Conservation (phyloP, 2,888 invertebrate genomes). For the Protodeltote pygarga region DNA sequence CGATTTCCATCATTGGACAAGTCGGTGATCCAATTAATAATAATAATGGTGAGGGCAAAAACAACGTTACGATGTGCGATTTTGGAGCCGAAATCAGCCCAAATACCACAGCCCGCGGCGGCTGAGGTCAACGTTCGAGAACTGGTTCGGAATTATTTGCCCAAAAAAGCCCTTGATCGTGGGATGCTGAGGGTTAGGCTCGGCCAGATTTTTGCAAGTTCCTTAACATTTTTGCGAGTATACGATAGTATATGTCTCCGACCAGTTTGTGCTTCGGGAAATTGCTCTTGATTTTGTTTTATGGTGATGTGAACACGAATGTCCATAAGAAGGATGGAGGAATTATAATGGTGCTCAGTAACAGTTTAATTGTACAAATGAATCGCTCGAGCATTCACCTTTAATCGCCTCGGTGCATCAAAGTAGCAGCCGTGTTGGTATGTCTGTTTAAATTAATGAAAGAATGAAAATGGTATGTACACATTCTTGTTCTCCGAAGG, state of each 20-base stretch:
- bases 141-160: constrained; percentile 79
- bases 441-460: constrained; percentile 36
- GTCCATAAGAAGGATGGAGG: constrained; percentile 26
- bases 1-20: constrained; percentile 70
- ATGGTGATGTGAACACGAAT: constrained; percentile 39
- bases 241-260: constrained; percentile 36
- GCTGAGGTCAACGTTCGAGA: constrained; percentile 68
- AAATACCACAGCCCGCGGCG: constrained; percentile 72
- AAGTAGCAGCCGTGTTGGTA: constrained; percentile 11
- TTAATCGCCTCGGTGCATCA: constrained; percentile 15
- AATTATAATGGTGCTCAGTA: constrained; percentile 43
- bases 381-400: constrained; percentile 14
- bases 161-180: constrained; percentile 76
- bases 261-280: constrained; percentile 33
- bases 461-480: constrained; percentile 2
- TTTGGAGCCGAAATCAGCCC: constrained; percentile 79
- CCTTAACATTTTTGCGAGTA: constrained; percentile 57
- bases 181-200: constrained; percentile 55
- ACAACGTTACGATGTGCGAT: constrained; percentile 80
- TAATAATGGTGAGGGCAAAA: constrained; percentile 78
- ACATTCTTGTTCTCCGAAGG: constrained; percentile 1
- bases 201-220: constrained; percentile 56
- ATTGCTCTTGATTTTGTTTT: constrained; percentile 38
- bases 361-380: constrained; percentile 39
- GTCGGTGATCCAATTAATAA: constrained; percentile 84